These are phyloP conservation scores for Poecilus cupreus DNA, from an alignment of 2,888 invertebrate genomes.

Conservation along the genomic window DNA sequence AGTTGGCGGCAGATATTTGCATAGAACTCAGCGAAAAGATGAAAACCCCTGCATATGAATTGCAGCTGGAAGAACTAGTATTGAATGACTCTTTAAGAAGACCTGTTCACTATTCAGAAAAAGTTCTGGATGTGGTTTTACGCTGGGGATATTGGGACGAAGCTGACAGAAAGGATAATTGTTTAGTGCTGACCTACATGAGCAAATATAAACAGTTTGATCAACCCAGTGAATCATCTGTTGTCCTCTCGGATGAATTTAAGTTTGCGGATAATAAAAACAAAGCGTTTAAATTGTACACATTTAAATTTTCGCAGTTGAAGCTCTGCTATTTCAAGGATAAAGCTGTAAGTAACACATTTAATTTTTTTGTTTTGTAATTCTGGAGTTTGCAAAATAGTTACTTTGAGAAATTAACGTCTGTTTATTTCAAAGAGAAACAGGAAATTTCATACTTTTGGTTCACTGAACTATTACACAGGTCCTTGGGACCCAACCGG, in stretches of 20 bases:
- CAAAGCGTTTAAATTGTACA: conserved; percentile 83
- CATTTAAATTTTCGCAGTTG: conserved; percentile 88
- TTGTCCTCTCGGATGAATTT: conserved; percentile 84
- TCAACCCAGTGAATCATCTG: conserved; percentile 69
- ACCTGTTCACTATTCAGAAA: conserved; percentile 86
- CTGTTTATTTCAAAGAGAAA: too few relatives aligned
- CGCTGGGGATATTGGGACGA: conserved; percentile 94
- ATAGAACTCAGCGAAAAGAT: conserved; percentile 81
- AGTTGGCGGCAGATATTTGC: conserved; percentile 85
- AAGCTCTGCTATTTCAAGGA: conserved; percentile 87
- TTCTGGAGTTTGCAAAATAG: too few relatives aligned
- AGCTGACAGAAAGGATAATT: conserved; percentile 88
- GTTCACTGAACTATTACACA: too few relatives aligned
- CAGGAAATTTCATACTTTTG: too few relatives aligned
- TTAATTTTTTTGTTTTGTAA: too few relatives aligned
- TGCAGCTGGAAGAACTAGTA: conserved; percentile 88
- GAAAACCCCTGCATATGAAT: conserved; percentile 79
- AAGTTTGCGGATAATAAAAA: conserved; percentile 85
- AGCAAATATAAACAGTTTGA: conserved; percentile 71
- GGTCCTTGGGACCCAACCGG: too few relatives aligned
- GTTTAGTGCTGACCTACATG: conserved; percentile 77
- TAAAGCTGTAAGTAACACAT: conserved; percentile 75
- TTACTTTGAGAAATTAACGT: too few relatives aligned
- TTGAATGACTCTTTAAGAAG: conserved; percentile 84
- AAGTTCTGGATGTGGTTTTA: conserved; percentile 80